Percentiles rank a stretch among this genome's conserved stretches.
phyloP scores from a whole-genome alignment of 2,113 vertebrate species.

The Vidua chalybeata region DNA sequence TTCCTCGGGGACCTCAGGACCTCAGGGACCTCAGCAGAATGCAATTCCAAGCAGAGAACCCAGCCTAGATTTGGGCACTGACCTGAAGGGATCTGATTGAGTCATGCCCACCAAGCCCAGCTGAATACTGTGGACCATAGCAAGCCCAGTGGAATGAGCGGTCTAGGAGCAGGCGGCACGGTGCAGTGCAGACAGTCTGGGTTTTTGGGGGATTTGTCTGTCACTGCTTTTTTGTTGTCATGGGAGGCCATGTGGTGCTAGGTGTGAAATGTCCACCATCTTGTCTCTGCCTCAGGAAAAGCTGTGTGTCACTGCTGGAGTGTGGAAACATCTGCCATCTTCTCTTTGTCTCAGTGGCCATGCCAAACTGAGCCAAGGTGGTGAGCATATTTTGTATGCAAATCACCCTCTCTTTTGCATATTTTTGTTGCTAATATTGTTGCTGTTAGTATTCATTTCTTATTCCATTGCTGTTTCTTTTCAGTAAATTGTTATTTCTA shows the following conservation, averaged over 20 bases:
- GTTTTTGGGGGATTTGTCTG: not conserved
- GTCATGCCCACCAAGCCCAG: not conserved
- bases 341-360: rapidly evolving
- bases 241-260: too few species aligned
- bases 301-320: rapidly evolving
- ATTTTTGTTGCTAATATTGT: not conserved
- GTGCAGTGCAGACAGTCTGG: rapidly evolving
- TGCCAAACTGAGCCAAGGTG: not conserved
- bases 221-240: rapidly evolving
- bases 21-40: not conserved
- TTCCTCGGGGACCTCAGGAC: not conserved
- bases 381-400: not conserved
- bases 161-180: rapidly evolving
- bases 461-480: not conserved
- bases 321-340: too few species aligned
- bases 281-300: not conserved
- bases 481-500: not conserved
- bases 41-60: not conserved
- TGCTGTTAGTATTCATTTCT: not conserved
- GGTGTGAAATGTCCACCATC: not conserved
- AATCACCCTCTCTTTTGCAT: not conserved
- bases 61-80: not conserved
- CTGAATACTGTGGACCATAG: not conserved
- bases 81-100: not conserved
- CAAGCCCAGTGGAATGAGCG: not conserved